phyloP scores from a whole-genome alignment of 30 jellyfish, hydroid and myxozoan species.

The Haliclystus octoradiatus region DNA sequence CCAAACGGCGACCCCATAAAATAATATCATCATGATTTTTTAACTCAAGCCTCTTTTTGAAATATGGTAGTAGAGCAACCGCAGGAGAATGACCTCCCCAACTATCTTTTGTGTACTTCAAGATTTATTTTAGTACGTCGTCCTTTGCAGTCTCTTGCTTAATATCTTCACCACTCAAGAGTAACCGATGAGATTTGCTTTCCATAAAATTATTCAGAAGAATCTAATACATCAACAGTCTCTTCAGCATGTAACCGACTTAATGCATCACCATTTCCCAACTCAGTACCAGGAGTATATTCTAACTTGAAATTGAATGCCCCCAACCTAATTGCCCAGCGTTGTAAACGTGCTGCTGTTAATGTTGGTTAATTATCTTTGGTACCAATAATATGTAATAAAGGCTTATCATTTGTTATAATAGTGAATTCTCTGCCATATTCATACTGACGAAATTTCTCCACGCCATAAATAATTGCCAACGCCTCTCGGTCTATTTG shows the following conservation, averaged over 20 bases:
- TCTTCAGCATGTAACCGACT: constrained; percentile 12
- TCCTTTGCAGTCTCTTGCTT: neutral
- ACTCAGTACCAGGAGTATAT: neutral
- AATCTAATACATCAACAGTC: neutral
- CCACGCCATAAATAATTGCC: constrained; percentile 50
- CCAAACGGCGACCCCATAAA: neutral
- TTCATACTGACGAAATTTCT: constrained; percentile 54
- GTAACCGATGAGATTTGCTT: neutral
- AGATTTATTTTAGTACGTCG: neutral
- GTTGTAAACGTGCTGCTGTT: constrained; percentile 52
- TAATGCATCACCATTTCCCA: constrained; percentile 21
- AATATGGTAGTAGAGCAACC: neutral
- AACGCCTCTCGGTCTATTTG: constrained; percentile 51
- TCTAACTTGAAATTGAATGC: constrained; percentile 2
- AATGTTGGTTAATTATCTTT: constrained; percentile 35
- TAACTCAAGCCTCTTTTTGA: neutral
- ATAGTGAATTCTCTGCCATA: constrained; percentile 51
- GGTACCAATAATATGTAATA: constrained; percentile 30
- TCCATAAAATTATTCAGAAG: neutral
- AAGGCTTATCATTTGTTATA: constrained; percentile 51
- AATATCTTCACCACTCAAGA: neutral
- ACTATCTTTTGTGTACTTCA: neutral
- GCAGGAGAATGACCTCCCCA: neutral
- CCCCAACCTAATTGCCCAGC: constrained; percentile 40
- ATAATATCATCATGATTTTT: neutral